Percentiles rank a stretch among this genome's conserved stretches.
Evolutionary conservation across 1,140 invertebrate species (phyloP).

Genomic region (Gryon sp.): DNA sequence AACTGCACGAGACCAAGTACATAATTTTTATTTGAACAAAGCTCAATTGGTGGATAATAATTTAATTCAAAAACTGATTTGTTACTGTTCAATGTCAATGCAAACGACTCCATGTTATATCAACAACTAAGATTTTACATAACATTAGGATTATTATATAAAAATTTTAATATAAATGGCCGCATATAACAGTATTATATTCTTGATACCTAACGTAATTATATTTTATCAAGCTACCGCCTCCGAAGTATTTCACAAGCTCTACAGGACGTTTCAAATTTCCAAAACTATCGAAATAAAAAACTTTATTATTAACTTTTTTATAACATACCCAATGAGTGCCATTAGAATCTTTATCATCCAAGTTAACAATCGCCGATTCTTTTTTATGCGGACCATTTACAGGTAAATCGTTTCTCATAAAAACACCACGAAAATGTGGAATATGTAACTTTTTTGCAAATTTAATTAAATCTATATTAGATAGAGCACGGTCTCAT

Average conservation of each 20-base stretch:
- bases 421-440: constrained; percentile 61
- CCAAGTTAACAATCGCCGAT: constrained; percentile 16
- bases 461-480: constrained; percentile 56
- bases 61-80: not conserved
- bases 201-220: constrained; percentile 54
- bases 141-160: constrained; percentile 5
- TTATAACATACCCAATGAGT: constrained; percentile 69
- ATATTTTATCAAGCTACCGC: constrained; percentile 39
- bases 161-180: constrained; percentile 60
- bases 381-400: constrained; percentile 19
- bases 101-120: not conserved
- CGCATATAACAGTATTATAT: constrained; percentile 39
- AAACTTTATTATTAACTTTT: constrained; percentile 56
- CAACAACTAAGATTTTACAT: not conserved
- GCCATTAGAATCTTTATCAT: constrained; percentile 32
- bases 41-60: constrained; percentile 16
- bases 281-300: constrained; percentile 67
- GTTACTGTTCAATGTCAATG: not conserved
- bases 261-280: constrained; percentile 60
- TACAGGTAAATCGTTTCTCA: constrained; percentile 61
- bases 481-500: constrained; percentile 53
- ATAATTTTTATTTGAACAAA: not conserved
- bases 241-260: constrained; percentile 55
- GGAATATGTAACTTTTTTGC: constrained; percentile 53
- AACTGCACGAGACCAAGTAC: not conserved